Evolutionary conservation across 2,113 vertebrate species (phyloP).

Genomic region (Trogon surrucura): DNA sequence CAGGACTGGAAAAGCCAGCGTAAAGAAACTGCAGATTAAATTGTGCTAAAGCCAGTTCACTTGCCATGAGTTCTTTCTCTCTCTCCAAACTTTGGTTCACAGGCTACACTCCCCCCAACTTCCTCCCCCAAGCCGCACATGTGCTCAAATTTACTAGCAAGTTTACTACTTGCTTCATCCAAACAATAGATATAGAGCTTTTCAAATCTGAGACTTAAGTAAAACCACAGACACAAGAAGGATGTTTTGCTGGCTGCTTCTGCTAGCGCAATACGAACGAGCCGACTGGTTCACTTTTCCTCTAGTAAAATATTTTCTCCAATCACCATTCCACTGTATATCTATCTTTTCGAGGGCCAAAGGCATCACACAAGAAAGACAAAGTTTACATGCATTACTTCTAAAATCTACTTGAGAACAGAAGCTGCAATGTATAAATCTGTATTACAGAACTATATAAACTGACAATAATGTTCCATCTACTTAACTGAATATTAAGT

Average conservation of each 20-base stretch:
- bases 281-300: not conserved
- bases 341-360: not conserved
- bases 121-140: not conserved
- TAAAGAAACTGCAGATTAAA: not conserved
- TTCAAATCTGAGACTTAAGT: not conserved
- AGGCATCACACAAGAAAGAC: not conserved
- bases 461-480: not conserved
- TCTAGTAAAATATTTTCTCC: not conserved
- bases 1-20: not conserved
- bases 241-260: not conserved
- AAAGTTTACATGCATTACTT: not conserved
- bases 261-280: not conserved
- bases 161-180: not conserved
- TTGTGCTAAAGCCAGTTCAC: not conserved
- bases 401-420: not conserved
- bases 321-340: not conserved
- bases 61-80: not conserved
- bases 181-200: not conserved
- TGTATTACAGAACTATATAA: not conserved
- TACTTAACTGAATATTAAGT: not conserved
- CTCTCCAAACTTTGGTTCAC: not conserved
- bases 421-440: not conserved
- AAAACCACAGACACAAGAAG: not conserved
- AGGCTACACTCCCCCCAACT: not conserved
- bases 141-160: not conserved